Evolutionary conservation across 2,797 vertebrate genomes (phyloP).

Genomic region (Platyrinchus mystaceus): DNA sequence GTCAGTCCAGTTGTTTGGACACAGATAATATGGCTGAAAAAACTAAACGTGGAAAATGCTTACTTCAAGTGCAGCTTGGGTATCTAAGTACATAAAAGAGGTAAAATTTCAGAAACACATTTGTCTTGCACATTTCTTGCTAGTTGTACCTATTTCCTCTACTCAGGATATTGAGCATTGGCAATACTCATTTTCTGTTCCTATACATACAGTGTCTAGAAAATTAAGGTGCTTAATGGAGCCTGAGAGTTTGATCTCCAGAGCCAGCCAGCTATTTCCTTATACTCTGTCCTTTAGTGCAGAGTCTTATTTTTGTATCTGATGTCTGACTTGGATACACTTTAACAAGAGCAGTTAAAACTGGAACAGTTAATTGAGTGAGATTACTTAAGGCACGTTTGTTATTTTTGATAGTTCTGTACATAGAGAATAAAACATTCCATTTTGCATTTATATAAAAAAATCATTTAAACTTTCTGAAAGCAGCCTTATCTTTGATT

Average conservation of each 20-base stretch:
- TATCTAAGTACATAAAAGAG: background rate
- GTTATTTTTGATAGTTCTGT: background rate
- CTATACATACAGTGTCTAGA: background rate
- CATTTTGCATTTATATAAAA: background rate
- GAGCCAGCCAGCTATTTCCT: background rate
- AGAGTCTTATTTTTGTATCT: background rate
- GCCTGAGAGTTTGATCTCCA: background rate
- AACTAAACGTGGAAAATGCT: background rate
- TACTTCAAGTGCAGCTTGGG: background rate
- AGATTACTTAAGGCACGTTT: background rate
- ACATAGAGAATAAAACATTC: background rate
- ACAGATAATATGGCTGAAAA: background rate
- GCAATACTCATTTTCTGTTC: background rate
- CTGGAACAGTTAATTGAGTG: background rate
- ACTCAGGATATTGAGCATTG: background rate
- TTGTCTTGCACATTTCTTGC: background rate
- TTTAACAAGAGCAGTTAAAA: background rate
- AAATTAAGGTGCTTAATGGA: background rate
- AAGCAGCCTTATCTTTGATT: background rate
- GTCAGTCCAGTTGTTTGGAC: background rate
- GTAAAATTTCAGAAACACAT: background rate
- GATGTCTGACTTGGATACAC: background rate
- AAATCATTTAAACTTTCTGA: background rate
- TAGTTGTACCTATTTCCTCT: background rate
- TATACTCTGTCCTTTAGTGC: background rate